Evolutionary conservation across 2,888 invertebrate genomes (phyloP).

Genomic region (Drosophila neonasuta): DNA sequence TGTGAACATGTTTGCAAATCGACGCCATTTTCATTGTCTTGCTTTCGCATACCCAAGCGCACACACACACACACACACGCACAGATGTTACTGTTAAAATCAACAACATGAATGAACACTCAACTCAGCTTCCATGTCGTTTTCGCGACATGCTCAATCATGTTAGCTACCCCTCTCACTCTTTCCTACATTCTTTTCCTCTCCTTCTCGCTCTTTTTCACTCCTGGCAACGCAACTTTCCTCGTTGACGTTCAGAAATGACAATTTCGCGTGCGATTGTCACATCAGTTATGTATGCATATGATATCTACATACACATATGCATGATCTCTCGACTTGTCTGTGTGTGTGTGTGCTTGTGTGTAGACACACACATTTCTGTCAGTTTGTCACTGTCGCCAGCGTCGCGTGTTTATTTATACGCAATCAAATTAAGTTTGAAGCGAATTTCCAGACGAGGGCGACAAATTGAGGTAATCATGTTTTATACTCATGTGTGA

Average conservation of each 20-base stretch:
- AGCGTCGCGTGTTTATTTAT: slow-evolving; percentile 70
- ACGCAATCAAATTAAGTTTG: slow-evolving; percentile 78
- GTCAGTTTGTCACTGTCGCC: slow-evolving; percentile 69
- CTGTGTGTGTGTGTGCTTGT: slow-evolving; percentile 30
- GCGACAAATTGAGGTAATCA: slow-evolving; percentile 71
- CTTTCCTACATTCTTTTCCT: neutral
- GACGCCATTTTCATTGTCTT: slow-evolving; percentile 74
- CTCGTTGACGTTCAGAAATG: slow-evolving; percentile 51
- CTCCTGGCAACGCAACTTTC: slow-evolving; percentile 1
- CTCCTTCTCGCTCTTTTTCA: neutral
- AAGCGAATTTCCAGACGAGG: slow-evolving; percentile 61
- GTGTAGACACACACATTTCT: slow-evolving; percentile 45
- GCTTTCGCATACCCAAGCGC: slow-evolving; percentile 26
- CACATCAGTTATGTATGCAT: slow-evolving; percentile 75
- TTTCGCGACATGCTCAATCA: slow-evolving; percentile 71
- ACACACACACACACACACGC: slow-evolving; percentile 18
- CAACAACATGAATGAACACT: slow-evolving; percentile 74
- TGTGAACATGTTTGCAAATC: slow-evolving; percentile 58
- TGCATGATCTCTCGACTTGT: slow-evolving; percentile 6
- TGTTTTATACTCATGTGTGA: slow-evolving; percentile 53
- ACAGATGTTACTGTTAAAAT: slow-evolving; percentile 38
- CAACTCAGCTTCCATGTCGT: slow-evolving; percentile 71
- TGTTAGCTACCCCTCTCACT: slow-evolving; percentile 26
- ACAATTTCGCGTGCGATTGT: slow-evolving; percentile 78
- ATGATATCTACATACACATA: slow-evolving; percentile 46